Evolutionary conservation across 2,797 vertebrate genomes (phyloP).

Genomic region (Crossoptilon crossoptilon): DNA sequence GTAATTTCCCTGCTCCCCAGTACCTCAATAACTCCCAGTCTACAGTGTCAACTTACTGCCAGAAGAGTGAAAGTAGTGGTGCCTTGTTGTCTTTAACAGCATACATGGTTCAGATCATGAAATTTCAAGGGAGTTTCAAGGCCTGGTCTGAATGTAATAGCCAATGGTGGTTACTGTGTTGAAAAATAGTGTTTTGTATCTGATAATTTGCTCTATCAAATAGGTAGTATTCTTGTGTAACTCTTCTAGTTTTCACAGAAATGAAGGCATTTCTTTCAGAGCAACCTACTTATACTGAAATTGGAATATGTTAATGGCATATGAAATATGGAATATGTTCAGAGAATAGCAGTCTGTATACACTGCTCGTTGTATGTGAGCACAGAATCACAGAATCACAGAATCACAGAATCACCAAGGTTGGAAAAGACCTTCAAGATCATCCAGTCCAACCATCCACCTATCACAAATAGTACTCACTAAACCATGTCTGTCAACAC

Average conservation of each 20-base stretch:
- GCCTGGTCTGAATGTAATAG: too few species aligned
- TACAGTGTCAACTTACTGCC: neutral
- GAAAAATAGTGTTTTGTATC: too few species aligned
- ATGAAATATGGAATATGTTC: neutral
- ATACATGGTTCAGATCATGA: neutral
- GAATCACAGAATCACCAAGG: too few species aligned
- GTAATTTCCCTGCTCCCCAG: neutral
- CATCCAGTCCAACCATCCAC: too few species aligned
- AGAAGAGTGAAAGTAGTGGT: neutral
- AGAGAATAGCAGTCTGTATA: neutral
- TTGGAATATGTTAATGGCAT: neutral
- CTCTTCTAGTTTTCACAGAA: too few species aligned
- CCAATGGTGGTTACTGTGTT: too few species aligned
- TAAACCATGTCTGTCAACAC: too few species aligned
- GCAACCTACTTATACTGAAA: neutral
- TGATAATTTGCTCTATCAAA: too few species aligned
- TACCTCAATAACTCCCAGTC: neutral
- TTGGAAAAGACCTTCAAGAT: too few species aligned
- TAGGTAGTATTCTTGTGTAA: too few species aligned
- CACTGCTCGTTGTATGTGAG: neutral
- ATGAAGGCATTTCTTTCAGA: too few species aligned
- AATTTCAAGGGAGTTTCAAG: neutral
- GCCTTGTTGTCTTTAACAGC: neutral
- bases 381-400: rapidly evolving
- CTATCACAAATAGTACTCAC: too few species aligned